A percentile compares a stretch with the other conserved stretches of the same genome.
phyloP scores from a whole-genome alignment of 2,888 invertebrate genomes.

The Eristalis arbustorum region DNA sequence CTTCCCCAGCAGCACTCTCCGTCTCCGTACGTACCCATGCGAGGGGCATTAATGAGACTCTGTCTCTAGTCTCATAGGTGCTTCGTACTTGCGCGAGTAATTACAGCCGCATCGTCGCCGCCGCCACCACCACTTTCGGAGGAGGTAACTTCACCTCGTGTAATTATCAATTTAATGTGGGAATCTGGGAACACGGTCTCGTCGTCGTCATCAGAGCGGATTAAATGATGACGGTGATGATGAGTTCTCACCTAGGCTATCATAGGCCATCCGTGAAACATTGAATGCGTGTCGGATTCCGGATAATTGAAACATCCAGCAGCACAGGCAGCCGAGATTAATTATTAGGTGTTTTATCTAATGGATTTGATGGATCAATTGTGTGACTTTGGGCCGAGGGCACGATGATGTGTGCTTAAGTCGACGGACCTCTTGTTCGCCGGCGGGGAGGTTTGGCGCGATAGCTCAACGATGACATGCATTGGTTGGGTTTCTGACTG shows the following conservation, averaged over 20 bases:
- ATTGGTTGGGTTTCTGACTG: constrained; percentile 28
- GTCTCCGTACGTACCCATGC: neutral
- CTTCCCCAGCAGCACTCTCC: neutral
- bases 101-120: constrained; percentile 18
- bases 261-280: constrained; percentile 55
- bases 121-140: constrained; percentile 17
- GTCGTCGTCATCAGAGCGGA: neutral
- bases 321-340: constrained; percentile 49
- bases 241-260: constrained; percentile 58
- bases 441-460: neutral
- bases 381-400: constrained; percentile 63
- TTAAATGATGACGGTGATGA: constrained; percentile 24
- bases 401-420: constrained; percentile 55
- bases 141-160: constrained; percentile 59
- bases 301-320: constrained; percentile 66
- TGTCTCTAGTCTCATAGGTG: constrained; percentile 30
- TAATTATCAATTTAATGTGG: constrained; percentile 70
- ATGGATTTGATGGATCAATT: constrained; percentile 68
- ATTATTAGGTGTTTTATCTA: constrained; percentile 66
- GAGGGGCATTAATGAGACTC: constrained; percentile 48
- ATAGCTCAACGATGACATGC: constrained; percentile 25
- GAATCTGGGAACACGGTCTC: constrained; percentile 23
- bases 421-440: constrained; percentile 1
- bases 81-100: constrained; percentile 47
- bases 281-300: constrained; percentile 54